A percentile compares a stretch with the other conserved stretches of the same genome.
Evolutionary conservation across 2,888 invertebrate genomes (phyloP).

Genomic region (Ellobium chinense): DNA sequence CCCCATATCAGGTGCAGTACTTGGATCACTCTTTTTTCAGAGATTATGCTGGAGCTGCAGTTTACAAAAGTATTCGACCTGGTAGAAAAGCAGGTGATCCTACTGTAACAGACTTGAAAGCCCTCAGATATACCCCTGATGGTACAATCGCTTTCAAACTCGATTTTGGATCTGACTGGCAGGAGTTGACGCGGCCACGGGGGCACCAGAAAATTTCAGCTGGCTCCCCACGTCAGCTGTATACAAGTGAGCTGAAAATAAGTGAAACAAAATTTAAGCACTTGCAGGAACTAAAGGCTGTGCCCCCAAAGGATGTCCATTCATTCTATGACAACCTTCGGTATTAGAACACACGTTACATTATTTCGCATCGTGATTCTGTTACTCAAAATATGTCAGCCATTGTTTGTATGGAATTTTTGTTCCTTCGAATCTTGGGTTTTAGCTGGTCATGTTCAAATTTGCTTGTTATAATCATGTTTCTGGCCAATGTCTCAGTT

Average conservation of each 20-base stretch:
- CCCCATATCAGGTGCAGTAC: background rate
- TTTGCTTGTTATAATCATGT: background rate
- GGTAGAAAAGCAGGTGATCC: background rate
- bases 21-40: background rate
- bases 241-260: background rate
- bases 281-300: background rate
- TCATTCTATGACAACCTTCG: background rate
- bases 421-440: background rate
- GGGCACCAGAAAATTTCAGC: background rate
- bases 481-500: background rate
- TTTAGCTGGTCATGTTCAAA: background rate
- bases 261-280: background rate
- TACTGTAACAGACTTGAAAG: background rate
- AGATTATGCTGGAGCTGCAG: background rate
- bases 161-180: background rate
- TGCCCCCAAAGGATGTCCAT: background rate
- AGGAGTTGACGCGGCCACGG: background rate
- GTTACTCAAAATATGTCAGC: background rate
- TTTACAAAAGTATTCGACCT: background rate
- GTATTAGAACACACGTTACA: background rate
- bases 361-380: background rate
- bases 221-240: background rate
- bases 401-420: background rate
- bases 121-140: background rate
- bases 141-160: background rate